phyloP scores from a whole-genome alignment of 37 sponge, comb jelly and placozoan species.

The Agelas oroides region DNA sequence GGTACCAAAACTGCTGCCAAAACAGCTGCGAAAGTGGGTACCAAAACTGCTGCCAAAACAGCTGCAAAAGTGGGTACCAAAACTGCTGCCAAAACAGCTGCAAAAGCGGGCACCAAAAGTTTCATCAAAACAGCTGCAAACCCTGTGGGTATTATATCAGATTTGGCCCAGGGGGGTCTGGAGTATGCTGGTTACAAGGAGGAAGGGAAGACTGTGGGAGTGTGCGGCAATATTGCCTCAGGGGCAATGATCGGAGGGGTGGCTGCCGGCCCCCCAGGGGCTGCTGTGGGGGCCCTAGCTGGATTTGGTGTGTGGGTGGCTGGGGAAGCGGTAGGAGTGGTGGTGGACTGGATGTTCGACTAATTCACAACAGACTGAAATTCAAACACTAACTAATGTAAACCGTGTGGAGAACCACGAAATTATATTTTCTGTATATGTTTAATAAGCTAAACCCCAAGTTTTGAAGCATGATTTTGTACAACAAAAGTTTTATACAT shows the following conservation, averaged over 20 bases:
- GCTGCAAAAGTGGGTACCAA: no score
- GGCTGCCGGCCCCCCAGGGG: constrained; percentile 16
- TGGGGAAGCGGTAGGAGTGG: not conserved
- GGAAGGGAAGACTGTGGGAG: constrained; percentile 23
- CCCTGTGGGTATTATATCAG: constrained; percentile 2
- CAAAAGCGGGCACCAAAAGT: not conserved
- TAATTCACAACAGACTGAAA: not conserved
- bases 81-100: no score
- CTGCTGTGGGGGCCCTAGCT: constrained; percentile 20
- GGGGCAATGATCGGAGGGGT: constrained; percentile 19
- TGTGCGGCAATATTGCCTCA: constrained; percentile 25
- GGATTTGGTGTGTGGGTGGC: constrained; percentile 11
- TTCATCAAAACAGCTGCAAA: not conserved
- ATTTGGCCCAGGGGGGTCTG: constrained; percentile 6
- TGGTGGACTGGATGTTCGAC: not conserved
- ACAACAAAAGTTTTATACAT: no score
- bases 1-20: no score
- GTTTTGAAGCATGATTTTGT: no score
- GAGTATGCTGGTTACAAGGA: constrained; percentile 24
- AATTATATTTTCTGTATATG: no score
- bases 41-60: no score
- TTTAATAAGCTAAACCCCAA: no score
- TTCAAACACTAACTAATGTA: not conserved
- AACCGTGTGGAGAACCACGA: no score
- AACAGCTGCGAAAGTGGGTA: no score